Evolutionary conservation across 1,140 invertebrate species (phyloP).

Genomic region (Brachionus calyciflorus): DNA sequence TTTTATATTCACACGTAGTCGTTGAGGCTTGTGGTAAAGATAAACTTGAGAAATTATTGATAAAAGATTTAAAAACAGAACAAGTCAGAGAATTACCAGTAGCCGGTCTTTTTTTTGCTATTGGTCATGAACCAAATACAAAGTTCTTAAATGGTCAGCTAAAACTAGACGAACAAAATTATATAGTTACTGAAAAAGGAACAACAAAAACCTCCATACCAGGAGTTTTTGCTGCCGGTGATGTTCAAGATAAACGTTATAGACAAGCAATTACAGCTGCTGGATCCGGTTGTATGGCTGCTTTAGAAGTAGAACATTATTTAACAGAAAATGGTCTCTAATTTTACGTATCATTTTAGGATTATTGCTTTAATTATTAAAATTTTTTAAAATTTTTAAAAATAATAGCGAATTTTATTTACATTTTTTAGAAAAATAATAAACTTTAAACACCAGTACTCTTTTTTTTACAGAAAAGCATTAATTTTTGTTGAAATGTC

Average conservation of each 20-base stretch:
- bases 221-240: constrained; percentile 36
- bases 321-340: constrained; percentile 24
- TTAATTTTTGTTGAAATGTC: no score
- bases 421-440: no score
- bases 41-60: neutral
- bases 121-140: constrained; percentile 16
- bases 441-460: no score
- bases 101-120: constrained; percentile 19
- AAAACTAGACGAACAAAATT: constrained; percentile 20
- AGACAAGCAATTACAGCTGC: constrained; percentile 30
- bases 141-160: constrained; percentile 11
- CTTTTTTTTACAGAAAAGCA: no score
- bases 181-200: constrained; percentile 20
- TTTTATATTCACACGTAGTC: constrained; percentile 29
- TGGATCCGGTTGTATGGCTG: constrained; percentile 20
- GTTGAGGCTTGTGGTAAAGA: neutral
- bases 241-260: constrained; percentile 27
- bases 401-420: no score
- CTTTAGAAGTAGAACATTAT: constrained; percentile 20
- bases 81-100: constrained; percentile 24
- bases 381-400: neutral
- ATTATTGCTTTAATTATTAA: constrained; percentile 7
- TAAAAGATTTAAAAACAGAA: constrained; percentile 25
- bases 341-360: no score
- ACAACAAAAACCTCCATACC: constrained; percentile 5